Conservation (phyloP, 2,797 vertebrate species). For the Iguana delicatissima region DNA sequence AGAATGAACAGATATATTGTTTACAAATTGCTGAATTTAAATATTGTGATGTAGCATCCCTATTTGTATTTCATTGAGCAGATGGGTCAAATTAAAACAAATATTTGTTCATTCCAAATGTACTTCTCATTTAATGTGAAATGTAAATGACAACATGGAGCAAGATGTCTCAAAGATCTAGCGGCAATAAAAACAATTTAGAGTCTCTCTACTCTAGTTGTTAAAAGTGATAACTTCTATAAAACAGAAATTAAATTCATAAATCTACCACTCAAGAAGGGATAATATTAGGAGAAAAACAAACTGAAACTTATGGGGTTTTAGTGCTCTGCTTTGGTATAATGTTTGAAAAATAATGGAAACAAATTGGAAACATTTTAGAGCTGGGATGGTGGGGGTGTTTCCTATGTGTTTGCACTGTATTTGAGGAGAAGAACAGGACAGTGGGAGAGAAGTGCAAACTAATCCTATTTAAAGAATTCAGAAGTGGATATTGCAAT, state of each 20-base stretch:
- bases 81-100: conserved; percentile 82
- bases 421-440: conserved; percentile 33
- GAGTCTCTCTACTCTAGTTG: conserved; percentile 53
- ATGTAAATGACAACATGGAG: conserved; percentile 77
- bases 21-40: conserved; percentile 81
- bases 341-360: conserved; percentile 46
- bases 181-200: conserved; percentile 76
- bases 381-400: not conserved
- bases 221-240: conserved; percentile 76
- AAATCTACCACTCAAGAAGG: conserved; percentile 72
- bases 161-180: conserved; percentile 73
- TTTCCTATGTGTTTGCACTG: not conserved
- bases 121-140: conserved; percentile 82
- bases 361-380: conserved; percentile 50
- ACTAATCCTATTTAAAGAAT: not conserved
- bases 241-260: conserved; percentile 73
- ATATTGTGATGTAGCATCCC: conserved; percentile 75
- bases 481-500: conserved; percentile 3
- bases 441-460: not conserved
- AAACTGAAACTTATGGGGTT: conserved; percentile 40
- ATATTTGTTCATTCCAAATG: conserved; percentile 75
- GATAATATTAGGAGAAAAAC: conserved; percentile 61
- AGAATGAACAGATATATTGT: conserved; percentile 79
- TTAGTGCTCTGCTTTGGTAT: conserved; percentile 15
- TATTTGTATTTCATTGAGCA: conserved; percentile 78